Evolutionary conservation across 2,797 vertebrate genomes (phyloP).

Genomic region (Luscinia luscinia): DNA sequence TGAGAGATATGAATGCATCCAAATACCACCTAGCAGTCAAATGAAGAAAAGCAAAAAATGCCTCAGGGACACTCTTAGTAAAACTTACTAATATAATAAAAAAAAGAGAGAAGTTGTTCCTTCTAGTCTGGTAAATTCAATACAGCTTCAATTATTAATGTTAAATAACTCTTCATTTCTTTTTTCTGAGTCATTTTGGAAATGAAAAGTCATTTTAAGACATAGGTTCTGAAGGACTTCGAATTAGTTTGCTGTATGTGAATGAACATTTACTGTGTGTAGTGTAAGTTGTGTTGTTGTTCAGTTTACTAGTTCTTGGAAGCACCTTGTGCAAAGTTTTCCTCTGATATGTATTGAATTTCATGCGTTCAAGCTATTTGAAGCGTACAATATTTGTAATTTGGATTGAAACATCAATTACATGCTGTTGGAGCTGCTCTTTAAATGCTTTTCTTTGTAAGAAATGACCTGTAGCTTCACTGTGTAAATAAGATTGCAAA

Average conservation of each 20-base stretch:
- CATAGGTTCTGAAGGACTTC: background rate
- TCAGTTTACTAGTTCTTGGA: background rate
- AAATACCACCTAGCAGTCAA: background rate
- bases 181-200: background rate
- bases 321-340: background rate
- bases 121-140: background rate
- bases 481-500: conserved; percentile 14
- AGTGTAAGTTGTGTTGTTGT: background rate
- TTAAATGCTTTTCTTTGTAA: background rate
- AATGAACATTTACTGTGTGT: background rate
- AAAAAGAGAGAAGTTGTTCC: background rate
- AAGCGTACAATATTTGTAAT: background rate
- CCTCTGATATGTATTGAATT: background rate
- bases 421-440: background rate
- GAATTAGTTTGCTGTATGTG: background rate
- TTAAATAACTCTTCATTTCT: background rate
- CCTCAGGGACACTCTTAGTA: background rate
- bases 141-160: background rate
- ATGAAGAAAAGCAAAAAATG: background rate
- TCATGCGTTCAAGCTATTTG: background rate
- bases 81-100: background rate
- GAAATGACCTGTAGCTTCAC: conserved; percentile 16
- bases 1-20: background rate
- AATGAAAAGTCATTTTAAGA: background rate
- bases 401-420: background rate